Base-by-base conservation (phyloP, 2,888 invertebrate species). In the Anthophora plumipes region DNA sequence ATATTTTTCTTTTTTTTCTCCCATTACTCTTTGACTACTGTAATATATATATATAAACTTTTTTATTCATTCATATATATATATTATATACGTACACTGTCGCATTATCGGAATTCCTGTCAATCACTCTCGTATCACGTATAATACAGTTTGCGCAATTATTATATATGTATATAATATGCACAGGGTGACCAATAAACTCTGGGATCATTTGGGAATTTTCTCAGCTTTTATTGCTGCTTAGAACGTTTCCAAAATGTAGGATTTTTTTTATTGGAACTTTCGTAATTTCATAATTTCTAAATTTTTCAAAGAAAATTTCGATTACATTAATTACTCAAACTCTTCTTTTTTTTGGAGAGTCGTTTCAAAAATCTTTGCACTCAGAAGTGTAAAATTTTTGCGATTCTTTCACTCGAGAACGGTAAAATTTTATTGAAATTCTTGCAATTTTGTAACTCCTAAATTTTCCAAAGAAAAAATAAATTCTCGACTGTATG, bases 11-110 rank as follows among this genome's bases (percentile, higher is more conserved):
- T 31, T 78, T 66, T 31, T n/a, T 61, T 75, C 84, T 74, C 82
- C 84, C 70, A 83, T 75, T 86, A 76, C 82, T 85, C 70, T 84
- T 84, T 82, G 83, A 85, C 85, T 88, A 89, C 80, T 82, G 77
- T 71, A 73, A 64, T 73, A 77, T 52, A 66, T 76, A 70, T 82
- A 76, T 80, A 78, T 76, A 81, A 80, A 61, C 64, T 54, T 22
- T 73, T 64, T 50, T 69, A 17, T 60, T 48, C 67, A 48, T 70
- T 69, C 73, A 57, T 67, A 68, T 70, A 69, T 43, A 63, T 59
- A 48, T 83, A 69, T 73, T 31, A 46, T 75, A 76, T 75, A 84
- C 83, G 78, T 80, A 86, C 80, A 74, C 76, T 70, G 72, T 80
- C 76, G 60, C 76, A n/a, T n/a, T n/a, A 76, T 59, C 60, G 72